A percentile compares a stretch with the other conserved stretches of the same genome.
Conservation (phyloP, 1,140 invertebrate species). For the Drosophila repletoides region DNA sequence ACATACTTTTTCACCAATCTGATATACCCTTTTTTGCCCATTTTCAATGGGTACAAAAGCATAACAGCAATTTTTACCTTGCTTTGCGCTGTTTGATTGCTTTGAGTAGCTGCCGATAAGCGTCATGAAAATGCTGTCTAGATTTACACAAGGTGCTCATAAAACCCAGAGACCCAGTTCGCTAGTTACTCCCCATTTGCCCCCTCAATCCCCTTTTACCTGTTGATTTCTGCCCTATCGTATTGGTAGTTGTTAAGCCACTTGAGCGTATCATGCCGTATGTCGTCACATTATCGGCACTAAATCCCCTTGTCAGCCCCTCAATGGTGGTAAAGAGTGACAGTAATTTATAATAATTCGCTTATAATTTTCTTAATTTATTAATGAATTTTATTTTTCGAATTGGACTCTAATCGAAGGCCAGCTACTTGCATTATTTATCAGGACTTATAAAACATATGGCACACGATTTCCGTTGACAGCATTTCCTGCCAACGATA, state of each 20-base stretch:
- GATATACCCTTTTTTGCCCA: background rate
- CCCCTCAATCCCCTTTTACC: background rate
- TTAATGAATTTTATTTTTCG: constrained; percentile 14
- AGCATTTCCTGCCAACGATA: background rate
- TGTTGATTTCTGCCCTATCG: background rate
- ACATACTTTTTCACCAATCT: too few relatives aligned
- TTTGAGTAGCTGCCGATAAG: constrained; percentile 63
- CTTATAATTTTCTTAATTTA: constrained; percentile 35
- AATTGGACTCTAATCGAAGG: too few relatives aligned
- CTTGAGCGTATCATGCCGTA: constrained; percentile 12
- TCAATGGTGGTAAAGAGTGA: background rate
- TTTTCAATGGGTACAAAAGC: background rate
- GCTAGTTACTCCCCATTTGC: constrained; percentile 2
- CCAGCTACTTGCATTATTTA: background rate
- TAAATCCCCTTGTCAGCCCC: background rate
- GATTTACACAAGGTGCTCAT: constrained; percentile 61
- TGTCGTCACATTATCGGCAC: constrained; percentile 20
- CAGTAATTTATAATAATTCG: constrained; percentile 30
- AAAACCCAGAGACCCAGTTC: constrained; percentile 15
- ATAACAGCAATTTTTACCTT: constrained; percentile 28
- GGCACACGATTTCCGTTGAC: background rate
- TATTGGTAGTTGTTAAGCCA: background rate
- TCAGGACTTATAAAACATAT: too few relatives aligned
- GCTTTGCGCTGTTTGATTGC: constrained; percentile 42
- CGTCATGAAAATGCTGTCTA: constrained; percentile 42